These are phyloP conservation scores for Platerodrilus igneus DNA, from an alignment of 2,888 invertebrate genomes.

Conservation along the genomic window DNA sequence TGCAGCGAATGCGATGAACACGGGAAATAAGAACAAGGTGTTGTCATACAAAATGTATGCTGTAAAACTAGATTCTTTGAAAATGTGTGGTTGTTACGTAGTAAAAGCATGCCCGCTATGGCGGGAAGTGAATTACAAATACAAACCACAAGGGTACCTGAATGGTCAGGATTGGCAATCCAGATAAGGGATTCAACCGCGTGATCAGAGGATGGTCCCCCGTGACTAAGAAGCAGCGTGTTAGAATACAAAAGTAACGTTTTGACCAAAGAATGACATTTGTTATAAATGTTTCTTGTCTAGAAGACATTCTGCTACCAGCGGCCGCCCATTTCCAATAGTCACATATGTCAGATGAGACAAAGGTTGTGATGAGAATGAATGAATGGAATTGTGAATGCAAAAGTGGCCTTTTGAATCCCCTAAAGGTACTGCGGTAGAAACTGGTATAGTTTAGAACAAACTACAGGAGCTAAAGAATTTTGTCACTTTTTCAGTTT, in stretches of 20 bases:
- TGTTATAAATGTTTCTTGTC: conserved; percentile 35
- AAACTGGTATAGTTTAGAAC: conserved; percentile 32
- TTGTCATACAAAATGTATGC: conserved; percentile 45
- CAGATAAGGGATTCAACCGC: conserved; percentile 42
- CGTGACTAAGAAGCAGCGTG: conserved; percentile 26
- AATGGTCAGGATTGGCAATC: conserved; percentile 39
- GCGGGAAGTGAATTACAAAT: conserved; percentile 40
- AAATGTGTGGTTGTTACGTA: conserved; percentile 24
- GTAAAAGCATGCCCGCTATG: conserved; percentile 18
- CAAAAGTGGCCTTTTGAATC: conserved; percentile 40
- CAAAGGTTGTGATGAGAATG: conserved; percentile 28
- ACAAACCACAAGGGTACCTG: conserved; percentile 38
- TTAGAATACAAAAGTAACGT: conserved; percentile 27
- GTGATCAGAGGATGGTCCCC: conserved; percentile 30
- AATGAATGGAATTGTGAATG: conserved; percentile 42
- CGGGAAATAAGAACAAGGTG: conserved; percentile 36
- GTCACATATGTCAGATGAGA: conserved; percentile 29
- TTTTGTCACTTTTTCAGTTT: conserved; percentile 45
- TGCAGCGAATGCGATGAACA: conserved; percentile 32
- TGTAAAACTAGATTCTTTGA: conserved; percentile 42
- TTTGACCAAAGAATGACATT: conserved; percentile 32
- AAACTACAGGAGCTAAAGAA: conserved; percentile 39
- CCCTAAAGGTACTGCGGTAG: conserved; percentile 37
- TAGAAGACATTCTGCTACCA: conserved; percentile 16
- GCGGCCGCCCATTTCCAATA: conserved; percentile 26